Evolutionary conservation across 2,113 vertebrate species (phyloP).

Genomic region (Nycticryphes semicollaris): DNA sequence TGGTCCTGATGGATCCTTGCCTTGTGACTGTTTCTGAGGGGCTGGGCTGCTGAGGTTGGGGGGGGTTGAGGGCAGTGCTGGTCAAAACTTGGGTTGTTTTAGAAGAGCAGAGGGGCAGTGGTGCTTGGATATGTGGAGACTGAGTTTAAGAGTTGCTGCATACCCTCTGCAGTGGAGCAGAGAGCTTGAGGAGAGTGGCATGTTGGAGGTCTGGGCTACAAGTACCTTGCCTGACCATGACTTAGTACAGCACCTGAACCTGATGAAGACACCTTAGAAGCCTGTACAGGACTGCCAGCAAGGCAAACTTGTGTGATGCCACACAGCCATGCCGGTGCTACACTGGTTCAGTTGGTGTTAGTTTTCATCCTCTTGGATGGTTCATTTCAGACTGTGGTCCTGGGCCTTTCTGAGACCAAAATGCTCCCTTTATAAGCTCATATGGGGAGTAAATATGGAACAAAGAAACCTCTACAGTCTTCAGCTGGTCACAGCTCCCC

Average conservation of each 20-base stretch:
- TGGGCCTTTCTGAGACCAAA: neutral
- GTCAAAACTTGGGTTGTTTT: neutral
- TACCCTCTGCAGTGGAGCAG: neutral
- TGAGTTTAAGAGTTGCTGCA: neutral
- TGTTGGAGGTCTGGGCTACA: neutral
- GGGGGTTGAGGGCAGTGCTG: neutral
- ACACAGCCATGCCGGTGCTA: neutral
- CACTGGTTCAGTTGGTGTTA: neutral
- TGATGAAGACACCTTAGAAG: neutral
- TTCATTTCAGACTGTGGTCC: neutral
- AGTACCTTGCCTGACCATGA: neutral
- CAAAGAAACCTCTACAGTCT: neutral
- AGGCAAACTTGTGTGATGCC: neutral
- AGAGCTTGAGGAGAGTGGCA: neutral
- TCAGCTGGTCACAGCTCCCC: neutral
- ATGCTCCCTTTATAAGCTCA: neutral
- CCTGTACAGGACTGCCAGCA: neutral
- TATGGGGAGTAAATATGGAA: neutral
- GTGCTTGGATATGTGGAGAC: neutral
- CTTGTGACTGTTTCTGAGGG: neutral
- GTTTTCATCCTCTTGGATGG: neutral
- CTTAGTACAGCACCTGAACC: neutral
- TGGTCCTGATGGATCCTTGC: neutral
- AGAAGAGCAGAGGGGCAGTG: neutral
- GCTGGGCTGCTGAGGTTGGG: neutral